These are phyloP conservation scores for Spialia ferax DNA, from an alignment of 2,888 invertebrate genomes.

Conservation along the genomic window DNA sequence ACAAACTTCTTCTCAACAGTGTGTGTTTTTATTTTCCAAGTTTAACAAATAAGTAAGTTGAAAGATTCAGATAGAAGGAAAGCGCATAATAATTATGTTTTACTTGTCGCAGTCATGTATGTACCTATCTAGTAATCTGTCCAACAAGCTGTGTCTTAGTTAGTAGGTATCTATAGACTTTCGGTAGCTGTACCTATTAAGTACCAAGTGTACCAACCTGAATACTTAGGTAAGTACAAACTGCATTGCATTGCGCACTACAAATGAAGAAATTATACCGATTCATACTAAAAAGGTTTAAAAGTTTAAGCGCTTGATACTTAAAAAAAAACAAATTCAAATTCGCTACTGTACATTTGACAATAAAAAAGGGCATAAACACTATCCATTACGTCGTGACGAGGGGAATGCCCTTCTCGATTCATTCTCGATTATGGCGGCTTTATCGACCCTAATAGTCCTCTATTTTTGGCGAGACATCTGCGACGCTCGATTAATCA, in stretches of 20 bases:
- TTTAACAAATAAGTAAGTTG: no score
- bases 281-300: no score
- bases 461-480: conserved; percentile 62
- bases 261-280: neutral
- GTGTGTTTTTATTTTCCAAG: no score
- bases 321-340: conserved; percentile 27
- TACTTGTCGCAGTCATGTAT: neutral
- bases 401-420: conserved; percentile 47
- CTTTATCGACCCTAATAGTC: conserved; percentile 52
- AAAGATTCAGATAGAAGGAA: no score
- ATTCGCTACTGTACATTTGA: conserved; percentile 39
- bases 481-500: conserved; percentile 60
- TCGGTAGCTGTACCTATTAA: no score
- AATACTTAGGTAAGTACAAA: neutral
- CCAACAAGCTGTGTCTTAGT: no score
- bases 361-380: conserved; percentile 59
- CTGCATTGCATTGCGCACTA: neutral
- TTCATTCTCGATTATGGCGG: conserved; percentile 52
- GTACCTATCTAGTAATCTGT: no score
- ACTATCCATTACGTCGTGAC: conserved; percentile 58
- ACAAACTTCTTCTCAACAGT: no score
- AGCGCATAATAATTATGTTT: no score
- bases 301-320: neutral
- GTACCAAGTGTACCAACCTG: no score
- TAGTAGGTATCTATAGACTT: no score